Percentiles rank a stretch among this genome's conserved stretches.
These are phyloP conservation scores for Pardalotus punctatus DNA, from an alignment of 2,113 vertebrate genomes.

Conservation along the genomic window DNA sequence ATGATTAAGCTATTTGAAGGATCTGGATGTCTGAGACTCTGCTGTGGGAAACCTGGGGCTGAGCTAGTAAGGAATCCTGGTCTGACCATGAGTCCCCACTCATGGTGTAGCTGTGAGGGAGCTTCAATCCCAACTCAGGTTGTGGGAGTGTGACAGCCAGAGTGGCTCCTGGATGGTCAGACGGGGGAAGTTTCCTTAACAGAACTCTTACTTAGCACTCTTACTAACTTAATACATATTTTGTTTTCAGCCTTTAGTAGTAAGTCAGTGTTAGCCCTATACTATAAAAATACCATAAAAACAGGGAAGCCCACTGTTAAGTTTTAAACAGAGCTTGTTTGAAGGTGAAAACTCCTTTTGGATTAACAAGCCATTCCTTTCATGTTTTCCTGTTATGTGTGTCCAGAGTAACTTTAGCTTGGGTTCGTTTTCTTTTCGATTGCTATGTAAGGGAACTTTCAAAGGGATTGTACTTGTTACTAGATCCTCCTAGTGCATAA, in stretches of 20 bases:
- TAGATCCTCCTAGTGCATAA: background rate
- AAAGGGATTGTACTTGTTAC: background rate
- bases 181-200: background rate
- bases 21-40: background rate
- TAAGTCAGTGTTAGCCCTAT: background rate
- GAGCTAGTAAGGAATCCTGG: background rate
- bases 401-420: background rate
- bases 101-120: background rate
- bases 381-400: background rate
- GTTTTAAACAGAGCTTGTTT: background rate
- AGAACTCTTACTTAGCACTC: background rate
- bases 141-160: background rate
- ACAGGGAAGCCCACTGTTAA: background rate
- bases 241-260: background rate
- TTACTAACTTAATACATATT: background rate
- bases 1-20: background rate
- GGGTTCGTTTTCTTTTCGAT: background rate
- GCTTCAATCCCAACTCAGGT: background rate
- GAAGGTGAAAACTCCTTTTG: background rate
- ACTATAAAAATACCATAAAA: background rate
- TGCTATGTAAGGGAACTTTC: background rate
- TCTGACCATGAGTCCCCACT: background rate
- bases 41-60: background rate
- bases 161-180: background rate
- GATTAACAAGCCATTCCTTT: background rate